Conservation (phyloP, 2,888 invertebrate genomes). For the Pardosa pseudoannulata region DNA sequence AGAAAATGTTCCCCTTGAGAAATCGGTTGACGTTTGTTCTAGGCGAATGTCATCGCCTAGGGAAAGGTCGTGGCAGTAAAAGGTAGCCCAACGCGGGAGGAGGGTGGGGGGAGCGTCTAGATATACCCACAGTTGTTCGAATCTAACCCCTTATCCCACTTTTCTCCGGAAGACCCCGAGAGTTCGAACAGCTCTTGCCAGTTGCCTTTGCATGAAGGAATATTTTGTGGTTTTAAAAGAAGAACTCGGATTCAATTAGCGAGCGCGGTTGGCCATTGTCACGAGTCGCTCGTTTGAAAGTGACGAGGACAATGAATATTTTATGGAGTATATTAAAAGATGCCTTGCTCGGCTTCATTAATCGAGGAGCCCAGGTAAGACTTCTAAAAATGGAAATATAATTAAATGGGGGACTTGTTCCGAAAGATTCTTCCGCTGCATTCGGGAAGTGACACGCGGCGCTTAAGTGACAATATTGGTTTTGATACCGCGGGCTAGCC, state of each 20-base stretch:
- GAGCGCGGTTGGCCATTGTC: conserved; percentile 1
- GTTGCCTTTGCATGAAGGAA: not conserved
- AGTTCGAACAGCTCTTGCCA: not conserved
- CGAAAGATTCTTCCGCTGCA: not conserved
- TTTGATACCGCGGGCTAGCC: not conserved
- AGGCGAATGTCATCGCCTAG: no score
- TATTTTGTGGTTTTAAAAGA: conserved; percentile 49
- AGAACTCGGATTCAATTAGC: conserved; percentile 54
- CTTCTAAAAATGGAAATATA: conserved; percentile 17
- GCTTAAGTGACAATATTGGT: not conserved
- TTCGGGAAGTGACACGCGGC: not conserved
- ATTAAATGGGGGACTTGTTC: conserved; percentile 13
- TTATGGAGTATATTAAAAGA: conserved; percentile 54
- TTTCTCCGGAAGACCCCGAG: not conserved
- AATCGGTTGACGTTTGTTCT: no score
- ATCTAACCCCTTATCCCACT: no score
- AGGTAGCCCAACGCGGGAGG: no score
- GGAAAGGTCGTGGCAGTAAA: no score
- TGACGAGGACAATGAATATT: conserved; percentile 53
- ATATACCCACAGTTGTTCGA: no score
- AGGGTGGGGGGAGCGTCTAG: no score
- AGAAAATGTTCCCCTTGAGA: no score
- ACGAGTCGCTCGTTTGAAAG: conserved; percentile 20
- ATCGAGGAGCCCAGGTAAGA: not conserved
- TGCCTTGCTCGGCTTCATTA: not conserved